These are phyloP conservation scores for Gallinago stenura DNA, from an alignment of 2,797 vertebrate species.

Conservation along the genomic window DNA sequence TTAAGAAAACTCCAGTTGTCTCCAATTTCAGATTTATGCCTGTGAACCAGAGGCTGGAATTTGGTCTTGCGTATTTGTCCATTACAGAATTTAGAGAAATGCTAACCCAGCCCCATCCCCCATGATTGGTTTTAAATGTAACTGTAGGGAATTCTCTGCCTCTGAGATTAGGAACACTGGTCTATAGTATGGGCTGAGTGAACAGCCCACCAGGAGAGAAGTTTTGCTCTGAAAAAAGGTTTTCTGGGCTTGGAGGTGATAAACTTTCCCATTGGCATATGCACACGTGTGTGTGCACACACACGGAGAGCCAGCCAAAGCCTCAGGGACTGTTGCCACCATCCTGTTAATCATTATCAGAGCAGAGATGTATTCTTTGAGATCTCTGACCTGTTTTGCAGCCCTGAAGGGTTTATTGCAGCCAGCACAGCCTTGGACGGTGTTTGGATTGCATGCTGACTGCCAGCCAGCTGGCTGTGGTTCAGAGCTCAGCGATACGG, in stretches of 20 bases:
- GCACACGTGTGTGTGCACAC: not conserved
- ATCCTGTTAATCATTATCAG: conserved; percentile 80
- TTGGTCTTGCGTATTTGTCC: not conserved
- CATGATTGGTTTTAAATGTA: not conserved
- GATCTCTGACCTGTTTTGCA: conserved; percentile 75
- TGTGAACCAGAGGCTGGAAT: not conserved
- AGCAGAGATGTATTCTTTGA: conserved; percentile 47
- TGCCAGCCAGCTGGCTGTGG: conserved; percentile 57
- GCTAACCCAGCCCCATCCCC: not conserved
- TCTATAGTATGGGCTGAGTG: not conserved
- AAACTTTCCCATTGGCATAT: conserved; percentile 44
- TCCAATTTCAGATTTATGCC: not conserved
- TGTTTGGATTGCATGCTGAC: conserved; percentile 73
- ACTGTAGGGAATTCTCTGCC: not conserved
- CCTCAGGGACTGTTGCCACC: conserved; percentile 54
- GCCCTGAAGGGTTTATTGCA: conserved; percentile 73
- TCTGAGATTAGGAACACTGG: not conserved
- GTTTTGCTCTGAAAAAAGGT: not conserved
- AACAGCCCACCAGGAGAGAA: not conserved
- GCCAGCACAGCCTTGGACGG: conserved; percentile 68
- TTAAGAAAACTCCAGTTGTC: not conserved
- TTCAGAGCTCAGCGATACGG: not conserved
- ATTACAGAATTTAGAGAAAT: not conserved
- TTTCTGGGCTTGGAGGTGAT: conserved; percentile 53
- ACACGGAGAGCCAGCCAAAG: not conserved